Evolutionary conservation across 2,888 invertebrate genomes (phyloP), one percentile per base, ranked within the genome.

Genomic region (Suillia variegata): DNA sequence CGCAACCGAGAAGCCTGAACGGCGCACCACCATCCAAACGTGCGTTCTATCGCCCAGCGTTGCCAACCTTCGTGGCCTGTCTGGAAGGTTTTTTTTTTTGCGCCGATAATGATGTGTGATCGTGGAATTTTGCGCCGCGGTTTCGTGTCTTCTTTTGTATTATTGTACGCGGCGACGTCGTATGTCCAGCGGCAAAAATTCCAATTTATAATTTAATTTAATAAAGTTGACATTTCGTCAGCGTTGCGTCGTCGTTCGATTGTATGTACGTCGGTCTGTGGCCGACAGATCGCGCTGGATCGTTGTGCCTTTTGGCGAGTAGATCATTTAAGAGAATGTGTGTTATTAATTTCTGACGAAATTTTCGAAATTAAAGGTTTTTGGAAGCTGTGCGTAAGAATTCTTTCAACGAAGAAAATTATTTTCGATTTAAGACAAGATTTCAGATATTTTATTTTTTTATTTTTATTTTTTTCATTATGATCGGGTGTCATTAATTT

Each of bases 191-290:
- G 18, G 45, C 45, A 56, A 61, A 64, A 74, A 73, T 73, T 72
- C 73, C 72, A 73, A 73, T 73, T 70, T 73, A 73, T 73, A 73
- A 73, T 73, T 73, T 73, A 74, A 66, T 73, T 73, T 73, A 73
- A 73, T 73, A 73, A 73, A 73, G 72, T 73, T 73, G 72, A 72
- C 72, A 72, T 73, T 72, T 67, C 59, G 38, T 31, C 48, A 38
- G 18, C 38, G 15, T 51, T 45, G 26, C 60, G 48, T 59, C 58
- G 26, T 55, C 34, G 38, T 55, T 24, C 49, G 61, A 15, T 21
- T n/a, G 33, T 49, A 58, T 48, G 33, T 31, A 18, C 49, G 50
- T 58, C 53, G 47, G 45, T 33, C 22, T 21, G 18, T 53, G 62
- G 66, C 66, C 62, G 51, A 60, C 20, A 51, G 63, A 48, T 45